phyloP scores from a whole-genome alignment of 2,113 vertebrate species.

The Panurus biarmicus region DNA sequence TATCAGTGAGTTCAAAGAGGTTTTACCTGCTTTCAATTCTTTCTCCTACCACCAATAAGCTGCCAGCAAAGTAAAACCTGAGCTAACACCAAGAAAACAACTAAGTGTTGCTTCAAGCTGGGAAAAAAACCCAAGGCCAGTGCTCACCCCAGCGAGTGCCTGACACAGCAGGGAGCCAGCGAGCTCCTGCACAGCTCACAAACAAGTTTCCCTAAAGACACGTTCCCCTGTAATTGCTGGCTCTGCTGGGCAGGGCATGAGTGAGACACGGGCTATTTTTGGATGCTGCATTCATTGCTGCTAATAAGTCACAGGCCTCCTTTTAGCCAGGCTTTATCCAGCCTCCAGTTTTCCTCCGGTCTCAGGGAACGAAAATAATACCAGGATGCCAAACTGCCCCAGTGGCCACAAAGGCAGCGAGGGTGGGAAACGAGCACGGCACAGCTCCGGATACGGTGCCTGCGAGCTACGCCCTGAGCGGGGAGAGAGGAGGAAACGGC shows the following conservation, averaged over 20 bases:
- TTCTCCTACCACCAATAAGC: not conserved
- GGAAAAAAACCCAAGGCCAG: not conserved
- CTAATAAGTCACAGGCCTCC: constrained; percentile 43
- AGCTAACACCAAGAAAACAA: not conserved
- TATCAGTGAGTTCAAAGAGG: not conserved
- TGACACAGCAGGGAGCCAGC: not conserved
- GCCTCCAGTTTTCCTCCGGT: not conserved
- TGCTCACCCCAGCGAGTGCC: not conserved
- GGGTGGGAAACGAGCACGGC: not conserved
- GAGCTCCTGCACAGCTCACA: not conserved
- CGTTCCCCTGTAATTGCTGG: not conserved
- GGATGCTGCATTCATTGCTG: not conserved
- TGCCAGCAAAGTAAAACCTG: not conserved
- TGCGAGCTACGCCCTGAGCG: not conserved
- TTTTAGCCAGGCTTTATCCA: constrained; percentile 24
- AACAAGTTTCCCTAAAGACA: not conserved
- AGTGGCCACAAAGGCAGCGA: not conserved
- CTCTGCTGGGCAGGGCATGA: constrained; percentile 41
- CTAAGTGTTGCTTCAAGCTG: not conserved
- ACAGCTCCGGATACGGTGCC: not conserved
- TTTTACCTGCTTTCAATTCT: not conserved
- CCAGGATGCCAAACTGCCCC: constrained; percentile 46
- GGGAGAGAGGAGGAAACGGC: not conserved
- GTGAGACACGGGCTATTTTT: constrained; percentile 34
- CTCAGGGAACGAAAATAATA: constrained; percentile 44